Evolutionary conservation across 1,140 invertebrate genomes (phyloP), one percentile per base, ranked within the genome.

Genomic region (Atopsyche davidsoni): DNA sequence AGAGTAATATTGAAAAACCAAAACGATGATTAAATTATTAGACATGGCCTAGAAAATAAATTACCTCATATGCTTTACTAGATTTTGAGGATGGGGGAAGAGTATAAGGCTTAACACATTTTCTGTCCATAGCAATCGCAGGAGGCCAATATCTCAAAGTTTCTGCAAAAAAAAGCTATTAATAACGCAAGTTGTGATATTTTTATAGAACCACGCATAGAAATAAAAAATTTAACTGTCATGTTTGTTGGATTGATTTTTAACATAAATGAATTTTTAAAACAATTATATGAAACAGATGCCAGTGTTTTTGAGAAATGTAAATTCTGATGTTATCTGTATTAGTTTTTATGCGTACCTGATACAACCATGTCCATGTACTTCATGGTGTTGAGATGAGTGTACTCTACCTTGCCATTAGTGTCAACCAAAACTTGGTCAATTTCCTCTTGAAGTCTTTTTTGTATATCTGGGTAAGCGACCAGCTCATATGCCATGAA

Each of bases 401-500:
- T 65, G 48, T 69, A 72, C n/a, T 53, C 61, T 6, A 68, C 34
- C 41, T 64, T 46, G 4, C 62, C 60, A 13, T 59, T 53, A 21
- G 65, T 53, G 21, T 61, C 22, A 17, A 25, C 41, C 23, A 60
- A 22, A 23, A 60, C 59, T 13, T 52, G 25, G 50, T 68, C 53
- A 4, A 79, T 64, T 60, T 78, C 75, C 21, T 68, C 53, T 39
- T 62, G 57, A 1, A 76, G 46, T 46, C 57, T 63, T 3, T 76
- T 60, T 54, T 79, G 76, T n/a, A 67, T 51, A 9, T 74, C 66
- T 3, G 64, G 70, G 59, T 78, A 60, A 9, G 62, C 36, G 3
- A 75, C 75, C 25, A 80, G 59, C 38, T 64, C 58, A 49, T 75
- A 72, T 2, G 64, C 46, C 3, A 65, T 48, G 47, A 71, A 73